Evolutionary conservation across 1,140 invertebrate genomes (phyloP), one percentile per base, ranked within the genome.

Genomic region (Panulirus ornatus): DNA sequence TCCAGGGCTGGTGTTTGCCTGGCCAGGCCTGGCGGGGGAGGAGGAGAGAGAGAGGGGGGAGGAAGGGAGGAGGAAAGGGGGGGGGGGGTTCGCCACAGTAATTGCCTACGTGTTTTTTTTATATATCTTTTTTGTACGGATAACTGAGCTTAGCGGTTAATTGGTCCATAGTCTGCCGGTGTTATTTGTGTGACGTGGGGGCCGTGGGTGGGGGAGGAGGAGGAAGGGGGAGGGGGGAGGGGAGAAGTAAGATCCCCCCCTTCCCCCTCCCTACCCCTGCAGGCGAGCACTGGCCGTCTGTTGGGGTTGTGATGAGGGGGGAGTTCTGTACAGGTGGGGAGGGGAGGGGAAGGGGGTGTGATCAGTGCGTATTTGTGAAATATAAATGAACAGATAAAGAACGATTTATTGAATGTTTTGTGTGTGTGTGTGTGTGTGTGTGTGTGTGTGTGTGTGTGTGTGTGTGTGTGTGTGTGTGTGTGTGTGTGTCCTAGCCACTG

Each of bases 61-160:
- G 16, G 40, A 3, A 73, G 70, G 11, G 70, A 38, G 27, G 27
- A 38, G 27, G 70, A 30, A 36, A 36, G 38, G 73, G 73, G n/a
- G 73, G 40, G 40, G 44, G 40, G 71, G 27, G 70, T 34, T 38
- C 22, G 70, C 70, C 36, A 19, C 70, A 73, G 70, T 73, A 73
- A 73, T 73, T 73, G 70, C 34, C 70, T 73, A 38, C 70, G n/a
- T 73, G 36, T 73, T 73, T 73, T 71, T 71, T 71, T 71, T 73
- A 38, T 73, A 38, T 73, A 27, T 70, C 34, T 70, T 70, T 30
- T 70, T 70, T 38, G 70, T 73, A 38, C 70, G 70, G 70, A 73
- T 73, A 73, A 73, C 70, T 73, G 70, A 73, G 70, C 70, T 73
- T 73, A 73, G 70, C 70, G 70, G 70, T 73, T 73, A 73, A 73